Evolutionary conservation across 2,888 invertebrate species (phyloP).

Genomic region (Coelogynopora nodosa): DNA sequence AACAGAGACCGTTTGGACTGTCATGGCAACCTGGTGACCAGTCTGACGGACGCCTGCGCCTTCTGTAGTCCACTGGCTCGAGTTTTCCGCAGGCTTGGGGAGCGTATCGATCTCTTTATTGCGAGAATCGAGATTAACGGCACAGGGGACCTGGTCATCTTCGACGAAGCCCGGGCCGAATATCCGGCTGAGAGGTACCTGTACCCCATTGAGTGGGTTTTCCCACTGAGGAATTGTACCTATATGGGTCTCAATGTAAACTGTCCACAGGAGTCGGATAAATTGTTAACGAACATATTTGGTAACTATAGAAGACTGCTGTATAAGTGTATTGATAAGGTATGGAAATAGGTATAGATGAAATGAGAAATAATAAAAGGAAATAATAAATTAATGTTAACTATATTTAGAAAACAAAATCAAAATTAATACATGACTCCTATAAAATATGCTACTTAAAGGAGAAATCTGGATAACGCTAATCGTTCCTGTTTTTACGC

Average conservation of each 20-base stretch:
- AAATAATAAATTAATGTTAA: too few relatives aligned
- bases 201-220: not conserved
- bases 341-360: not conserved
- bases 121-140: not conserved
- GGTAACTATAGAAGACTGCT: too few relatives aligned
- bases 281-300: too few relatives aligned
- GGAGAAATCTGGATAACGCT: too few relatives aligned
- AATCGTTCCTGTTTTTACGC: too few relatives aligned
- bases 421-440: too few relatives aligned
- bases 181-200: not conserved
- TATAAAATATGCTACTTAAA: too few relatives aligned
- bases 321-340: not conserved
- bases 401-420: too few relatives aligned
- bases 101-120: not conserved
- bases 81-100: not conserved
- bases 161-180: constrained; percentile 7
- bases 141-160: not conserved
- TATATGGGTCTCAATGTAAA: constrained; percentile 15
- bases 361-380: not conserved
- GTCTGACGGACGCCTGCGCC: constrained; percentile 30
- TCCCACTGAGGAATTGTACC: constrained; percentile 31
- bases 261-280: constrained; percentile 25
- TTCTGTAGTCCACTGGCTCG: constrained; percentile 43
- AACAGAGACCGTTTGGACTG: constrained; percentile 34
- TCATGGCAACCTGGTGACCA: not conserved